These are phyloP conservation scores for Tupaia chinensis DNA, from an alignment of 2,113 vertebrate genomes.

Conservation along the genomic window DNA sequence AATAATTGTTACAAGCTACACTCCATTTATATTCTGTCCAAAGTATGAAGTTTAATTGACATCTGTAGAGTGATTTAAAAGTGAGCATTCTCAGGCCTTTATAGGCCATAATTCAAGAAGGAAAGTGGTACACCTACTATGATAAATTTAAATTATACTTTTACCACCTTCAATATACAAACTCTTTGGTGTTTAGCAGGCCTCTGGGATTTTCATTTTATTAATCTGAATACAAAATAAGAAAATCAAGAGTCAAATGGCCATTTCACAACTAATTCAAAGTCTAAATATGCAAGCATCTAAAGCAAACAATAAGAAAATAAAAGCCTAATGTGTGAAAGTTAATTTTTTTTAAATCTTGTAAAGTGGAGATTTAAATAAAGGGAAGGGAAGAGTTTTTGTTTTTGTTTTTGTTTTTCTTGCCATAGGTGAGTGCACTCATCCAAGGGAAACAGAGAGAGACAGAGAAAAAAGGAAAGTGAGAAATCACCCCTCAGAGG, in stretches of 20 bases:
- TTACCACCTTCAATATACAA: neutral
- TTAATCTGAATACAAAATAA: neutral
- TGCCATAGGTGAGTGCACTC: too few species aligned
- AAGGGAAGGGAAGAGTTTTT: neutral
- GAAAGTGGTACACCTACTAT: neutral
- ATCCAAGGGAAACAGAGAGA: too few species aligned
- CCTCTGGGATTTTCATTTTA: neutral
- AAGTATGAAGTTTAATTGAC: conserved; percentile 12
- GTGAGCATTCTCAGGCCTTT: conserved; percentile 25
- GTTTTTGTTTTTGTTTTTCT: too few species aligned
- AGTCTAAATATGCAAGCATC: neutral
- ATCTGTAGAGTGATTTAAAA: neutral
- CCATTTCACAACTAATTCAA: neutral
- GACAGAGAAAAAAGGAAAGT: too few species aligned
- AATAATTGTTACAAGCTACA: neutral
- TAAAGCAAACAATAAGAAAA: neutral
- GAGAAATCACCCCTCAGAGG: too few species aligned
- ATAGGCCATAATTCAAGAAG: neutral
- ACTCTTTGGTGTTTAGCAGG: neutral
- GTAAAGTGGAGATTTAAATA: neutral
- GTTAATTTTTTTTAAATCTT: neutral
- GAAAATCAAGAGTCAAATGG: neutral
- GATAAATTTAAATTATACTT: conserved; percentile 43
- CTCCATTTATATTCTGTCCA: neutral
- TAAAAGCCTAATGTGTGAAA: neutral